Base-by-base conservation (phyloP, 2,888 invertebrate species). In the Thysanoteuthis rhombus region DNA sequence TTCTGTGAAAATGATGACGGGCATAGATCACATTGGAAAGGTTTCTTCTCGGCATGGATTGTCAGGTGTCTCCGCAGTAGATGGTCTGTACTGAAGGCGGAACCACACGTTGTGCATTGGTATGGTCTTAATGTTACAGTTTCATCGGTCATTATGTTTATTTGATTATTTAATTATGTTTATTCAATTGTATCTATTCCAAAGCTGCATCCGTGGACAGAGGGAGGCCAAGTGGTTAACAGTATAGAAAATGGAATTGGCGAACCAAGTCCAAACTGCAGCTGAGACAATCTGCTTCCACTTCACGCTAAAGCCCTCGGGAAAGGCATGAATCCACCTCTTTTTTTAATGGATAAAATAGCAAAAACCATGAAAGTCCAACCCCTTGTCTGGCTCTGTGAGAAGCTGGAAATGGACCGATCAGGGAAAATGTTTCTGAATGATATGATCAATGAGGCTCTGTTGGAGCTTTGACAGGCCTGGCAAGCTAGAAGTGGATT, bases 1-100 rank as follows among this genome's bases (percentile, higher is more conserved):
- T 92, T 92, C n/a, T 92, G 92, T 40, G 92, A 92, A 45, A 92
- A 92, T 19, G 92, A 92, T 0, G 45, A 45, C 5, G 92, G 42
- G 45, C 92, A 92, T 19, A 92, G 42, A n/a, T 92, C 92, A 42
- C 92, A 92, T 92, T 92, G 92, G 45, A 45, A 92, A 19, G 92
- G 92, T n/a, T 92, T 92, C 28, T 42, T 92, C n/a, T 92, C 92
- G 19, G 40, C 12, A 32, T 92, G 92, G 25, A 92, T 92, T n/a
- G 92, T 92, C n/a, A 45, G 16, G 36, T 92, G 92, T 92, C 92
- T 42, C n/a, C 45, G 40, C 92, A 92, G 19, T 5, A 92, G 92
- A 32, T 92, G n/a, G 40, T 92, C 92, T 1, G 92, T 92, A 28
- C 42, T n/a, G 45, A 92, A 92, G 22, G 45, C n/a, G 1, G 92